Percentiles rank a stretch among this genome's conserved stretches.
phyloP scores from a whole-genome alignment of 2,888 invertebrate genomes.

The Papilio protenor region DNA sequence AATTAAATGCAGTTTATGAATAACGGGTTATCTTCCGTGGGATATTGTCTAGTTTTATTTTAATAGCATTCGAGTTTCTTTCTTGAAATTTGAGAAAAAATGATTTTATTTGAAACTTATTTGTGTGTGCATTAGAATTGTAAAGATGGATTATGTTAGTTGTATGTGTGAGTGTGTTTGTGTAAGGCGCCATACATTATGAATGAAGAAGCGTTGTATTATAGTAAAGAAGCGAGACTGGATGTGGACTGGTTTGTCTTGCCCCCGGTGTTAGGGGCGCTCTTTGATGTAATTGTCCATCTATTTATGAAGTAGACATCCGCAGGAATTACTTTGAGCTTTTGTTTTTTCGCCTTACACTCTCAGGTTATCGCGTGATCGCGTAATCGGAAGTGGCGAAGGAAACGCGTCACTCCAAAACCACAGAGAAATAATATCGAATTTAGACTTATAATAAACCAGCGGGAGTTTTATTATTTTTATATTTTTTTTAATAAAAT shows the following conservation, averaged over 20 bases:
- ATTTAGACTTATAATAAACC: slow-evolving; percentile 74
- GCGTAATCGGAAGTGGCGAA: slow-evolving; percentile 73
- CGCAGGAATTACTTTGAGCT: slow-evolving; percentile 62
- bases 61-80: neutral
- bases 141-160: slow-evolving; percentile 50
- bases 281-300: slow-evolving; percentile 77
- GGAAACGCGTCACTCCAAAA: slow-evolving; percentile 82
- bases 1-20: slow-evolving; percentile 43
- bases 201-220: slow-evolving; percentile 79
- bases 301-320: slow-evolving; percentile 64
- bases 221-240: slow-evolving; percentile 74
- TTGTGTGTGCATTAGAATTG: slow-evolving; percentile 51
- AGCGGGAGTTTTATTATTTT: slow-evolving; percentile 57
- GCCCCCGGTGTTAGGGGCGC: slow-evolving; percentile 71
- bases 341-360: slow-evolving; percentile 53
- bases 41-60: slow-evolving; percentile 24
- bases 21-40: slow-evolving; percentile 37
- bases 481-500: slow-evolving; percentile 9
- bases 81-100: neutral
- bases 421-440: slow-evolving; percentile 80
- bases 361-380: slow-evolving; percentile 74
- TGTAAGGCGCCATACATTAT: slow-evolving; percentile 78
- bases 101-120: neutral
- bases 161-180: slow-evolving; percentile 55
- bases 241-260: slow-evolving; percentile 73